Percentiles rank a stretch among this genome's conserved stretches.
Evolutionary conservation across 2,888 invertebrate species (phyloP).

Genomic region (Acleris emargana): DNA sequence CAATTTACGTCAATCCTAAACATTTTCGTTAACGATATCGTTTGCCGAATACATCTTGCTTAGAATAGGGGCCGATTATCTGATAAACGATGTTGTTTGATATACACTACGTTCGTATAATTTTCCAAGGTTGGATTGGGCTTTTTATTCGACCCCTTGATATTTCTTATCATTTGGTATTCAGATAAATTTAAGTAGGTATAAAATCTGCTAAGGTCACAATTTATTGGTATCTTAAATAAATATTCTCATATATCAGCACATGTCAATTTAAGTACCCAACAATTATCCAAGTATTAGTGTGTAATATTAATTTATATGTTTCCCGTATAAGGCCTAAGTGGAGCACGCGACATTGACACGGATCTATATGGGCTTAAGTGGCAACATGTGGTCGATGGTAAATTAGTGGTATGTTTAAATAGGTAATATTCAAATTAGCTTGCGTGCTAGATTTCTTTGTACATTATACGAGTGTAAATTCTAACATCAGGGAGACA

Average conservation of each 20-base stretch:
- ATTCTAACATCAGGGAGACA: too few species aligned
- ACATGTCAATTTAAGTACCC: slow-evolving; percentile 18
- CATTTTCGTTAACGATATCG: too few species aligned
- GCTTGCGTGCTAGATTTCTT: background rate
- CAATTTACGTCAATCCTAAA: too few species aligned
- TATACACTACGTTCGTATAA: too few species aligned
- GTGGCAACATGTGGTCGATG: slow-evolving; percentile 17
- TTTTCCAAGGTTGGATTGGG: too few species aligned
- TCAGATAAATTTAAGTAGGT: background rate
- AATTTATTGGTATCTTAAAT: background rate
- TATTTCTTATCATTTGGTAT: too few species aligned
- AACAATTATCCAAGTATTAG: slow-evolving; percentile 4
- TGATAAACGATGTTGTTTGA: too few species aligned
- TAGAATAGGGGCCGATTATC: too few species aligned
- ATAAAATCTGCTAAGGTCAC: slow-evolving; percentile 9
- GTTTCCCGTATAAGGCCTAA: slow-evolving; percentile 49
- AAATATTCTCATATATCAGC: slow-evolving; percentile 22
- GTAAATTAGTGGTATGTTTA: background rate
- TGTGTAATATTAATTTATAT: slow-evolving; percentile 35
- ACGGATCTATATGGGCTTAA: slow-evolving; percentile 46
- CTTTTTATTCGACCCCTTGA: too few species aligned
- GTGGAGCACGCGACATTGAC: slow-evolving; percentile 50
- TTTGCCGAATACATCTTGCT: too few species aligned
- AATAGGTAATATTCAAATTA: slow-evolving; percentile 26
- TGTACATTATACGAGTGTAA: too few species aligned